phyloP scores from a whole-genome alignment of 1,140 invertebrate genomes.

The Protaetia brevitarsis region DNA sequence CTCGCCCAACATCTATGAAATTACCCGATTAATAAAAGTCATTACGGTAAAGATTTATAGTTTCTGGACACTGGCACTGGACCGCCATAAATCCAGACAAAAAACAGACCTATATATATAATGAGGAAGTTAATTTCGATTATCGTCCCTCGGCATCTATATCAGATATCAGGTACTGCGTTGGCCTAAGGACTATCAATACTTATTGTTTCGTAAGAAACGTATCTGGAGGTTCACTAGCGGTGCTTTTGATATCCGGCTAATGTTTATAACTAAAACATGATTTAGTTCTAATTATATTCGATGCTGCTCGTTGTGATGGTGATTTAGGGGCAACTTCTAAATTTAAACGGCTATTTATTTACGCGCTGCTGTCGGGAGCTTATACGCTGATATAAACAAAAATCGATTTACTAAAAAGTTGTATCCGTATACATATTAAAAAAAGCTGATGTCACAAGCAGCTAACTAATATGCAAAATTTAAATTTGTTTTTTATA shows the following conservation, averaged over 20 bases:
- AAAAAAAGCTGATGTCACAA: too few relatives aligned
- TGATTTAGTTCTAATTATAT: conserved; percentile 19
- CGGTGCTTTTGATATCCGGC: conserved; percentile 1
- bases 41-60: conserved; percentile 10
- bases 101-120: conserved; percentile 13
- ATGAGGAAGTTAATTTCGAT: conserved; percentile 13
- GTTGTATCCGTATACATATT: too few relatives aligned
- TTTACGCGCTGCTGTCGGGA: background rate
- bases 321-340: conserved; percentile 1
- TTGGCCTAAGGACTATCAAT: background rate
- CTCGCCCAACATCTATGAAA: background rate
- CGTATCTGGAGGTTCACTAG: background rate
- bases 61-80: conserved; percentile 10
- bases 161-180: background rate
- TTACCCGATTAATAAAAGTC: conserved; percentile 18
- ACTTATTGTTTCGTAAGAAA: conserved; percentile 13
- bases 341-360: background rate
- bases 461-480: too few relatives aligned
- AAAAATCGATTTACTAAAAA: too few relatives aligned
- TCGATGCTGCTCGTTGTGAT: background rate
- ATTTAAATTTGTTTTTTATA: too few relatives aligned
- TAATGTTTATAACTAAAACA: conserved; percentile 17
- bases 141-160: background rate
- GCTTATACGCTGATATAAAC: too few relatives aligned
- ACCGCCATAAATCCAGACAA: conserved; percentile 14